A percentile compares a stretch with the other conserved stretches of the same genome.
phyloP scores from a whole-genome alignment of 2,113 vertebrate genomes.

The Origma solitaria region DNA sequence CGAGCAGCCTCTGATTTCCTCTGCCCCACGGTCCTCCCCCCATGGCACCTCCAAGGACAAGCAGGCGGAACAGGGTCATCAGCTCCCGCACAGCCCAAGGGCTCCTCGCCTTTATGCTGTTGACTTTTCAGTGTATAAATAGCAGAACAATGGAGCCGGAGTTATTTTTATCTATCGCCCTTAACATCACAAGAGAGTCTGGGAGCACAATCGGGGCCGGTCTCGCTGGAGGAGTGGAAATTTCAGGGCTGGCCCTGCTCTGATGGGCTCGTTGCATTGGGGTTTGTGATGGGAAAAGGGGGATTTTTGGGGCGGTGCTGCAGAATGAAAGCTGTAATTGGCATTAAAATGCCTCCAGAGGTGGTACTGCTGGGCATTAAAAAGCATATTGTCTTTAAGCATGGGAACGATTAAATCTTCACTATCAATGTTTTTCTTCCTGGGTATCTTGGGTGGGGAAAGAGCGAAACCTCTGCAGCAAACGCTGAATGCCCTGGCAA shows the following conservation, averaged over 20 bases:
- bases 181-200: background rate
- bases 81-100: background rate
- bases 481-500: background rate
- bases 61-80: background rate
- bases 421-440: background rate
- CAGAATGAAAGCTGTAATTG: background rate
- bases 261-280: background rate
- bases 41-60: background rate
- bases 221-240: background rate
- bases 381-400: background rate
- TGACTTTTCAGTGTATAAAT: constrained; percentile 27
- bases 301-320: background rate
- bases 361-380: background rate
- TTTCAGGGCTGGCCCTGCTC: background rate
- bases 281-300: background rate
- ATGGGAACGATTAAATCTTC: background rate
- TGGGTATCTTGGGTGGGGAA: background rate
- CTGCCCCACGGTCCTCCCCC: background rate
- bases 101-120: background rate
- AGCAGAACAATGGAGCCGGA: background rate
- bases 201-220: background rate
- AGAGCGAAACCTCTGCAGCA: background rate
- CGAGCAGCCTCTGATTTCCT: background rate
- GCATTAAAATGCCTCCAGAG: background rate
- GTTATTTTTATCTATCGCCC: constrained; percentile 33